These are phyloP conservation scores for Silurus asotus DNA, from an alignment of 2,113 vertebrate species.

Conservation along the genomic window DNA sequence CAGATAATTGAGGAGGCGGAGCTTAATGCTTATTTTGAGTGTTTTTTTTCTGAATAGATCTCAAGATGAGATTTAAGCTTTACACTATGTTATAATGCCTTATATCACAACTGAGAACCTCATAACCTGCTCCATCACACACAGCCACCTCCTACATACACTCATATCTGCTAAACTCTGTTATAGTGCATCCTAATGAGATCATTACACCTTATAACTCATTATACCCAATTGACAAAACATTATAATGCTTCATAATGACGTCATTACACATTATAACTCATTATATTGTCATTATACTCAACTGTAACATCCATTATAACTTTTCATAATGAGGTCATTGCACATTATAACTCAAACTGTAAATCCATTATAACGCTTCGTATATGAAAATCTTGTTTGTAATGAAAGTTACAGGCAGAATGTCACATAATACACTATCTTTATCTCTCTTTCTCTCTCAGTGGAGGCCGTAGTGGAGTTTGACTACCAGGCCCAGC, in stretches of 20 bases:
- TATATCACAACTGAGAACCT: background rate
- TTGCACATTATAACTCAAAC: too few species aligned
- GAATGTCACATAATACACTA: background rate
- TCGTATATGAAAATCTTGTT: background rate
- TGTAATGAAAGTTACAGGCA: too few species aligned
- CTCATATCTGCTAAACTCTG: background rate
- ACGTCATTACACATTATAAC: too few species aligned
- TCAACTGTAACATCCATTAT: background rate
- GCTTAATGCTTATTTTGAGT: background rate
- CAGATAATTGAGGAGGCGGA: background rate
- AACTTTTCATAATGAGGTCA: background rate
- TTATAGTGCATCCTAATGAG: background rate
- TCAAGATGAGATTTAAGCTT: background rate
- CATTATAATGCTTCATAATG: background rate
- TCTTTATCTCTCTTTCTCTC: background rate
- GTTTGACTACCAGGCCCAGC: conserved; percentile 98
- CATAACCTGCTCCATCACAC: background rate
- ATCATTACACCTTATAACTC: background rate
- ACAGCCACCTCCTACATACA: background rate
- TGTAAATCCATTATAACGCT: background rate
- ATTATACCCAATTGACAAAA: background rate
- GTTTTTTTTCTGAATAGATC: background rate
- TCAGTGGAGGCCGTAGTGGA: conserved; percentile 98
- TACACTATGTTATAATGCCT: background rate
- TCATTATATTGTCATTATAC: too few species aligned